Conservation (phyloP, 2,797 vertebrate species). For the Chiroxiphia lanceolata region DNA sequence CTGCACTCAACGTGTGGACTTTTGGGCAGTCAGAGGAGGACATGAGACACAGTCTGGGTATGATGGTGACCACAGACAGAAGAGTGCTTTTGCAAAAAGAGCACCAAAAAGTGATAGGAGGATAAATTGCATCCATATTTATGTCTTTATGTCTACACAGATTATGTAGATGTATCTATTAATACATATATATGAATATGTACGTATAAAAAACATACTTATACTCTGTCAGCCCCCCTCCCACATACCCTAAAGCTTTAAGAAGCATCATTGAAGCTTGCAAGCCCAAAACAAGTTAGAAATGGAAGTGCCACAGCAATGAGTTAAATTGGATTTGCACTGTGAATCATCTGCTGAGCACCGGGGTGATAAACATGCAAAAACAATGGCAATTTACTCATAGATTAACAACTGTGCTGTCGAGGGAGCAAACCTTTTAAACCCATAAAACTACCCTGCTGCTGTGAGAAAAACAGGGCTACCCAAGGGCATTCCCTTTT, state of each 20-base stretch:
- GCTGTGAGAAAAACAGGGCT: background rate
- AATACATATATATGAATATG: background rate
- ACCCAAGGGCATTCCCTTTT: background rate
- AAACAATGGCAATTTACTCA: background rate
- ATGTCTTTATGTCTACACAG: background rate
- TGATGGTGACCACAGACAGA: background rate
- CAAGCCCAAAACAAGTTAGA: background rate
- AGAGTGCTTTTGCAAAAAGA: background rate
- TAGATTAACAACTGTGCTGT: background rate
- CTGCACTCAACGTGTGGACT: accelerated
- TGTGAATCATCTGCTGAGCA: background rate
- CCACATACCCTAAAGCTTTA: background rate
- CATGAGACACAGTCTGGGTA: background rate
- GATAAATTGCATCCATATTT: background rate
- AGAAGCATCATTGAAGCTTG: background rate
- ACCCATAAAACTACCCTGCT: background rate
- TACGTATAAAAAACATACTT: accelerated
- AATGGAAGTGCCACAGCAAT: background rate
- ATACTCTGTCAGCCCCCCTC: background rate
- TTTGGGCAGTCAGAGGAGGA: background rate
- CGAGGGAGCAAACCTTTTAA: background rate
- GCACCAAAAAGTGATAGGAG: background rate
- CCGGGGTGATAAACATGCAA: background rate
- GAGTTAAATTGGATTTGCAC: background rate
- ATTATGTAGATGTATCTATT: background rate